Base-by-base conservation (phyloP, 2,888 invertebrate genomes). In the Sinotaia quadrata region DNA sequence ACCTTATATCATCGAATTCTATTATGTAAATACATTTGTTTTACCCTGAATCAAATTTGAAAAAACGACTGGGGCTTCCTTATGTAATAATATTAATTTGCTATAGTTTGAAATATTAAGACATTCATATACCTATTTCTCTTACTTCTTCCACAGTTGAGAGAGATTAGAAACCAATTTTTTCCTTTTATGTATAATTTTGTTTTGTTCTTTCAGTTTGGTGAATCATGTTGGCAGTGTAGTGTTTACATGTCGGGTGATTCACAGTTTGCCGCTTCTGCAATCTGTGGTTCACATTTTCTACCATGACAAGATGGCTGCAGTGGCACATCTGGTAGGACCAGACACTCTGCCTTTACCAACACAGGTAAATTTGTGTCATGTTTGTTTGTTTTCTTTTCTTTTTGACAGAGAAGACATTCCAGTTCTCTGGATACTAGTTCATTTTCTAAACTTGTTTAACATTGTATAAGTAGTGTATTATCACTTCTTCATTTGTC, bases 231-330 rank as follows among this genome's bases (percentile, higher is more conserved):
- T 80, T 5, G 81, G 84, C 5, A 79, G 83, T 65, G 75, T 81
- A 67, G 81, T 82, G 59, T 90, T 89, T 78, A 88, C 88, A 4
- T 88, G 88, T 34, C 87, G 89, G 34, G 83, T 90, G 15, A 87
- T 90, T 29, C 90, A 90, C 81, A 88, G 88, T 49, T 85, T 89
- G 4, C 84, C 87, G 0, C 78, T 89, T 70, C 82, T 89, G 63
- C 86, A 89, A 78, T 90, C 90, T 3, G 88, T 88, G 67, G 84
- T 90, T n/a, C 87, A 90, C 62, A 87, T 90, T 36, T 89, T 85
- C 77, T 85, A 80, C 75, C 83, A 82, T 21, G 86, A 87, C 74
- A 81, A 86, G 61, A 85, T 89, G 79, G 79, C 89, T 15, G 85
- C 88, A 34, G 88, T 90, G 68, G 87, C 88, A 47, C 90, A 90